phyloP scores from a whole-genome alignment of 2,113 vertebrate genomes.

The Cryptomyrus ogoouensis region DNA sequence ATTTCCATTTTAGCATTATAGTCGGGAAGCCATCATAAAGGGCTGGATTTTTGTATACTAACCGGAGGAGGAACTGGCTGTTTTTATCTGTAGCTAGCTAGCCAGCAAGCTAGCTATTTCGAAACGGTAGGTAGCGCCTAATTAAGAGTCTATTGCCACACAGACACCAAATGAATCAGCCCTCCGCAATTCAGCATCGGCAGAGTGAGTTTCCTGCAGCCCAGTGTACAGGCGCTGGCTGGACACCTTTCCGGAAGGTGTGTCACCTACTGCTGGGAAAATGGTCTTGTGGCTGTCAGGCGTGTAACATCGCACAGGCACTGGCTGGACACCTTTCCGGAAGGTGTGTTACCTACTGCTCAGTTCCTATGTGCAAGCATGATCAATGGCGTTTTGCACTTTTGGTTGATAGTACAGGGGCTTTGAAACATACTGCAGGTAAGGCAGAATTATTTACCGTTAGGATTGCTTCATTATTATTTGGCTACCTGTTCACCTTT shows the following conservation, averaged over 20 bases:
- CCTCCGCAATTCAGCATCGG: background rate
- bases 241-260: background rate
- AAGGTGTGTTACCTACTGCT: background rate
- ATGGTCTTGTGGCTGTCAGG: background rate
- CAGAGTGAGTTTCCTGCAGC: background rate
- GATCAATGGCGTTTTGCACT: background rate
- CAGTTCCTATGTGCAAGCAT: background rate
- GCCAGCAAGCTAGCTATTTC: background rate
- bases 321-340: background rate
- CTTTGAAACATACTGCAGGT: background rate
- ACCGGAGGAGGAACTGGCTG: background rate
- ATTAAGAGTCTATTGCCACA: background rate
- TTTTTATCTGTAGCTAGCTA: background rate
- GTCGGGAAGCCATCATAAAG: background rate
- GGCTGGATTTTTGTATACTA: background rate
- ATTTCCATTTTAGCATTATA: background rate
- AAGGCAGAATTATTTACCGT: background rate
- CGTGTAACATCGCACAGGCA: background rate
- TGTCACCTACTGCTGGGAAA: background rate
- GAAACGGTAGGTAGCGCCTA: constrained; percentile 18
- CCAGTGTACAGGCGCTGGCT: background rate
- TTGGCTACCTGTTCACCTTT: background rate
- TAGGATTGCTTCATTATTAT: background rate
- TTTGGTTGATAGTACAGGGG: background rate
- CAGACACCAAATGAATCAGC: background rate